Conservation (phyloP, 2,113 vertebrate species). For the Serilophus lunatus region DNA sequence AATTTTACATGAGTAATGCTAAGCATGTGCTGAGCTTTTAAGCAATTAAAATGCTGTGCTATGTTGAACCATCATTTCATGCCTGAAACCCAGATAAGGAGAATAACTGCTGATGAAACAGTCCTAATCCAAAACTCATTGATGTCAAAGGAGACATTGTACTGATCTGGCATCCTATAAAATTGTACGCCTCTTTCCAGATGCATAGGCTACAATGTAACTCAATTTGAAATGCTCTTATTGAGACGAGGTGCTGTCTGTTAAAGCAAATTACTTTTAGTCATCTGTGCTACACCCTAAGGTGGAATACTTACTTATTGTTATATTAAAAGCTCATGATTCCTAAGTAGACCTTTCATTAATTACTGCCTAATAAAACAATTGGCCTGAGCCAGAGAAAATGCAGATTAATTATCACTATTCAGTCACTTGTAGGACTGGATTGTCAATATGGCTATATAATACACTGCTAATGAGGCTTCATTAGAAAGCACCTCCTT, state of each 20-base stretch:
- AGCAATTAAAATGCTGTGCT: not conserved
- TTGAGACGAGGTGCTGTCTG: not conserved
- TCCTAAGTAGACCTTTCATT: not conserved
- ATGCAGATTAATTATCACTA: not conserved
- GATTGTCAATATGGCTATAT: not conserved
- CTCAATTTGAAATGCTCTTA: not conserved
- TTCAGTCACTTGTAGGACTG: not conserved
- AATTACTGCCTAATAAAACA: constrained; percentile 13
- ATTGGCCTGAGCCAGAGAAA: not conserved
- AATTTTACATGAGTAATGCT: not conserved
- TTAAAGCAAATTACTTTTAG: not conserved
- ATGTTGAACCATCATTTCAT: not conserved
- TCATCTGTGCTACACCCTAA: not conserved
- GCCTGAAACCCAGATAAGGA: not conserved
- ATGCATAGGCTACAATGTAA: not conserved
- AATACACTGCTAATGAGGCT: not conserved
- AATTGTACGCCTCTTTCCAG: not conserved
- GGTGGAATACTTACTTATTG: not conserved
- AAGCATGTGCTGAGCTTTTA: not conserved
- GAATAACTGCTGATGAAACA: not conserved
- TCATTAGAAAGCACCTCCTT: not conserved
- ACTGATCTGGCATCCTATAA: not conserved
- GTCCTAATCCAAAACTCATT: not conserved
- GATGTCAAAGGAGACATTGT: not conserved
- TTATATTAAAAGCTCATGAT: not conserved